Conservation (phyloP, 2,797 vertebrate species). For the Esox lucius region DNA sequence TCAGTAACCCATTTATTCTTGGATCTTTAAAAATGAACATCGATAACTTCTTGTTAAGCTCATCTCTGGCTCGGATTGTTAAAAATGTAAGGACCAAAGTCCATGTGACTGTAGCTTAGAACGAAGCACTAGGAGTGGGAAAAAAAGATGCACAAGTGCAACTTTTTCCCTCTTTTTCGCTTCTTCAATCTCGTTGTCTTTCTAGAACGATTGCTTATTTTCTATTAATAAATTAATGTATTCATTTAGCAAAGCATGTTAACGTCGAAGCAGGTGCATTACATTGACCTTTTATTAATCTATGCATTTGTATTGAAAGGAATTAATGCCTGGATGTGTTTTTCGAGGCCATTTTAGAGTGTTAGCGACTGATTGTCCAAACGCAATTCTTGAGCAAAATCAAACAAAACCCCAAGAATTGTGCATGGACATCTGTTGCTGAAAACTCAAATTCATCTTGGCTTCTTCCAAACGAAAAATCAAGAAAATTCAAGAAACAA, state of each 20-base stretch:
- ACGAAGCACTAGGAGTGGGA: slow-evolving; percentile 35
- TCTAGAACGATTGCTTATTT: background rate
- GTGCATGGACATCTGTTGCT: slow-evolving; percentile 99
- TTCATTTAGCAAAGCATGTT: background rate
- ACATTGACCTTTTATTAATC: background rate
- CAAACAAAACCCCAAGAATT: slow-evolving; percentile 94
- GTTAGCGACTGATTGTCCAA: slow-evolving; percentile 99
- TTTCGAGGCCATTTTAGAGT: slow-evolving; percentile 56
- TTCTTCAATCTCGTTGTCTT: background rate
- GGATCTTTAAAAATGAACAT: background rate
- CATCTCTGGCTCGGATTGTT: background rate
- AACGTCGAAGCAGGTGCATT: background rate
- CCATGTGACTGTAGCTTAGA: slow-evolving; percentile 2
- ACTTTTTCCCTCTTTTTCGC: slow-evolving; percentile 29
- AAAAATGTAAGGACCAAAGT: background rate
- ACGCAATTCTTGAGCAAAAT: slow-evolving; percentile 99
- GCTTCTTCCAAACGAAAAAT: slow-evolving; percentile 49
- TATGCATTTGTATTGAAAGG: slow-evolving; percentile 32
- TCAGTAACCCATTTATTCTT: background rate
- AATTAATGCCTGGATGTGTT: slow-evolving; percentile 11
- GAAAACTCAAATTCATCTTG: slow-evolving; percentile 80
- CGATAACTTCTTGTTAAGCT: background rate
- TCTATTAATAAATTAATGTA: background rate
- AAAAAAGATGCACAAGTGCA: slow-evolving; percentile 33
- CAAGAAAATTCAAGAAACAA: slow-evolving; percentile 23